Conservation (phyloP, 2,888 invertebrate species). For the Dasypogon diadema region DNA sequence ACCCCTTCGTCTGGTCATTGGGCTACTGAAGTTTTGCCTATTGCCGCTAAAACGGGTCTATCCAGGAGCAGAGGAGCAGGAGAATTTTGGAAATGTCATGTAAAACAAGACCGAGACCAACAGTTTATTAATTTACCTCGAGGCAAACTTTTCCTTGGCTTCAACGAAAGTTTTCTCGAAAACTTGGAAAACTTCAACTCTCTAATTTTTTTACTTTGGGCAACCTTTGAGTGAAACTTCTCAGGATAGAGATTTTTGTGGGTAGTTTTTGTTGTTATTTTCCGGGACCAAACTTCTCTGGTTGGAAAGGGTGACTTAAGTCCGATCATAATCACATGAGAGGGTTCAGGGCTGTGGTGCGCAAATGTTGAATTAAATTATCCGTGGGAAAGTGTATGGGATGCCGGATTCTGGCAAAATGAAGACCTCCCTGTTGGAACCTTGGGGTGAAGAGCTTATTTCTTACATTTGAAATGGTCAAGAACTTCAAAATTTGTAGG, state of each 20-base stretch:
- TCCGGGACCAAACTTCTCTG: not conserved
- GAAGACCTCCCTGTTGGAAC: not conserved
- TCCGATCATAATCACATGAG: slow-evolving; percentile 30
- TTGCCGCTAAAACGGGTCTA: not conserved
- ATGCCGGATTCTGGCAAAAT: not conserved
- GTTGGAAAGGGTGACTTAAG: not conserved
- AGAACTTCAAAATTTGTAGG: slow-evolving; percentile 28
- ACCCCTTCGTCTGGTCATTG: not conserved
- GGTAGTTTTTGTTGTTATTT: not conserved
- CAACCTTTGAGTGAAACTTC: not conserved
- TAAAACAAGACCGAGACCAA: slow-evolving; percentile 3
- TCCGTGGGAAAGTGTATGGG: not conserved
- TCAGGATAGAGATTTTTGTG: not conserved
- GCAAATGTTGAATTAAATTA: slow-evolving; percentile 38
- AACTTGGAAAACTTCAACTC: slow-evolving; percentile 32
- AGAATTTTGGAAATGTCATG: not conserved
- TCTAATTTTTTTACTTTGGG: not conserved
- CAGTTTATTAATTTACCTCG: slow-evolving; percentile 50
- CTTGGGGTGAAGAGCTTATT: slow-evolving; percentile 5
- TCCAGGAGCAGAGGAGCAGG: not conserved
- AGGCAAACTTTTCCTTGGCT: slow-evolving; percentile 52
- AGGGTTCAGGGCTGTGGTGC: slow-evolving; percentile 16
- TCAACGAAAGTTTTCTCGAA: slow-evolving; percentile 45
- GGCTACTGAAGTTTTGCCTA: not conserved
- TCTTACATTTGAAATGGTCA: slow-evolving; percentile 38